Conservation (phyloP, 30 jellyfish, hydroid and myxozoan species). For the Aurelia aurita complex sp. Pacific region DNA sequence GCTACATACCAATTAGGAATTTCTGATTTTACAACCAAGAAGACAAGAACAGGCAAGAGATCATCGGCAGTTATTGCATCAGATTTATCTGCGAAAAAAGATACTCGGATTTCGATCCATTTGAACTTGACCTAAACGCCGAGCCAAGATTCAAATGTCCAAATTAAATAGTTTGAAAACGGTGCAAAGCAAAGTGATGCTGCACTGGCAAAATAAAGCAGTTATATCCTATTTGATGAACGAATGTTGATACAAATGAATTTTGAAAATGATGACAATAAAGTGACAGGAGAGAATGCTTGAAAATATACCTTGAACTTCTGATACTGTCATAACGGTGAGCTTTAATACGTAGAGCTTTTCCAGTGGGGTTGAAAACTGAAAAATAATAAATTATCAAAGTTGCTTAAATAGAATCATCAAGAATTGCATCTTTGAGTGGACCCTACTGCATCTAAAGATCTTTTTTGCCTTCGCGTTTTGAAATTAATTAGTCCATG, state of each 20-base stretch:
- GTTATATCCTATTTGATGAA: too few relatives aligned
- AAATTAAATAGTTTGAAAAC: too few relatives aligned
- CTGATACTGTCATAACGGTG: conserved; percentile 84
- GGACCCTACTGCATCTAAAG: too few relatives aligned
- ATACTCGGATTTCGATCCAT: too few relatives aligned
- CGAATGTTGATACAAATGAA: not conserved
- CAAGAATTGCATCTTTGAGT: too few relatives aligned
- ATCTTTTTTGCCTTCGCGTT: too few relatives aligned
- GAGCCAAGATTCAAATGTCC: too few relatives aligned
- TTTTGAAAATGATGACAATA: not conserved
- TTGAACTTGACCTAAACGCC: too few relatives aligned
- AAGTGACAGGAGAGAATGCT: not conserved
- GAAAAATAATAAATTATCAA: not conserved
- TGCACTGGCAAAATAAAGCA: too few relatives aligned
- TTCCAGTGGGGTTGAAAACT: conserved; percentile 96
- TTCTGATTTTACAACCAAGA: conserved; percentile 90
- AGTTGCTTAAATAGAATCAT: too few relatives aligned
- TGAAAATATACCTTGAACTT: conserved; percentile 39
- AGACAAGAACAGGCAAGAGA: conserved; percentile 84
- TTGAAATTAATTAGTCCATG: too few relatives aligned
- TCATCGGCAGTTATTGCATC: conserved; percentile 94
- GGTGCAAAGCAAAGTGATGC: too few relatives aligned
- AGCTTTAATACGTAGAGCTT: conserved; percentile 84
- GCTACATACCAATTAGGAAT: conserved; percentile 92
- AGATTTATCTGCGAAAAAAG: conserved; percentile 40